A percentile compares a stretch with the other conserved stretches of the same genome.
Evolutionary conservation across 30 jellyfish, hydroid and myxozoan genomes (phyloP).

Genomic region (Aurelia aurita complex sp. Pacific): DNA sequence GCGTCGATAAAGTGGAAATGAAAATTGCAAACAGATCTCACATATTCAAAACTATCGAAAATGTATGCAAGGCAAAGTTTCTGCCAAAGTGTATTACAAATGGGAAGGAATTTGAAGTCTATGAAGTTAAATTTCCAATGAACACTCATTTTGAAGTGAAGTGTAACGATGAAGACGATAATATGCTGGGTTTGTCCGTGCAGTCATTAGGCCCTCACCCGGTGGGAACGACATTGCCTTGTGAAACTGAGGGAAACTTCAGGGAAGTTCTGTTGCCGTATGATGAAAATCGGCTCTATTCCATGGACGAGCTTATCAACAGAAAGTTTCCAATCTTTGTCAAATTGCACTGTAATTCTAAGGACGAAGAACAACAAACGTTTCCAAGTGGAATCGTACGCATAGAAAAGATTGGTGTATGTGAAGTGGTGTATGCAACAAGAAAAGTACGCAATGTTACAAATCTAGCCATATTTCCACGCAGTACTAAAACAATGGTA

Average conservation of each 20-base stretch:
- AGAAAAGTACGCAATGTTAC: background rate
- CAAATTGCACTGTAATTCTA: background rate
- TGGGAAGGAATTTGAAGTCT: background rate
- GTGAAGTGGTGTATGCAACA: constrained; percentile 21
- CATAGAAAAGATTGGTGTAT: background rate
- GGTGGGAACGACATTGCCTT: background rate
- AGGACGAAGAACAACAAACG: background rate
- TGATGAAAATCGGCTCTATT: constrained; percentile 4
- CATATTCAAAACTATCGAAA: background rate
- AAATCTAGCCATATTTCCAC: background rate
- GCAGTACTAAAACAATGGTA: background rate
- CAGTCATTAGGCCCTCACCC: constrained; percentile 40
- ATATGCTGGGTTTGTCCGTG: constrained; percentile 10
- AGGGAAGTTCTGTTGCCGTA: constrained; percentile 8
- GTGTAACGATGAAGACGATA: background rate
- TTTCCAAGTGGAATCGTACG: constrained; percentile 13
- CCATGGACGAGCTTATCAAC: background rate
- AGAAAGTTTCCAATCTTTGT: constrained; percentile 3
- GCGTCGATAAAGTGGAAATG: background rate
- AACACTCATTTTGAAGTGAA: constrained; percentile 17
- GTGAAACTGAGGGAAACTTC: constrained; percentile 3
- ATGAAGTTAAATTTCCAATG: constrained; percentile 13
- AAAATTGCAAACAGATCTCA: background rate
- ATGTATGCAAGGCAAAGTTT: constrained; percentile 3
- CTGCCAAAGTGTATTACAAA: constrained; percentile 12